Evolutionary conservation across 2,113 vertebrate genomes (phyloP).

Genomic region (Sturnus vulgaris): DNA sequence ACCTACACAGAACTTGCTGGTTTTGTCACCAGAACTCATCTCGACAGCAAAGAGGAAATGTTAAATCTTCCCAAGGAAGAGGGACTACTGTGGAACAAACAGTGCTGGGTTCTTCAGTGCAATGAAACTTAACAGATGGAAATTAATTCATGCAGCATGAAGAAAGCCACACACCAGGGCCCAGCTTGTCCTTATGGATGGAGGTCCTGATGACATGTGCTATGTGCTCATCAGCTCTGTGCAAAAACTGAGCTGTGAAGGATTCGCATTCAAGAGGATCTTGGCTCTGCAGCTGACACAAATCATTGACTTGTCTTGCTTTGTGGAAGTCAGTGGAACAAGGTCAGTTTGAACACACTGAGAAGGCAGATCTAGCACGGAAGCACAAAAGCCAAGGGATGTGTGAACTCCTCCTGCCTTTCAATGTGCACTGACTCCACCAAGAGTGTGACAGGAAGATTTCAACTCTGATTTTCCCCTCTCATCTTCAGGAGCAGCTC

Average conservation of each 20-base stretch:
- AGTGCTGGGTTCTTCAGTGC: not conserved
- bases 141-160: not conserved
- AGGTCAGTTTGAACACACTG: not conserved
- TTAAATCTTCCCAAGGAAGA: not conserved
- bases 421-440: not conserved
- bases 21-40: not conserved
- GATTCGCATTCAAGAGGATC: not conserved
- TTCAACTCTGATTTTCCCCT: not conserved
- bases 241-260: not conserved
- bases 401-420: not conserved
- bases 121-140: not conserved
- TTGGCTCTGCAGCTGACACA: not conserved
- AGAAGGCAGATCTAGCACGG: rapidly evolving
- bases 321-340: not conserved
- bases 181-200: not conserved
- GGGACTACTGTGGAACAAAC: not conserved
- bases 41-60: not conserved
- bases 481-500: not conserved
- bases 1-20: not conserved
- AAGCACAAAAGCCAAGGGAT: not conserved
- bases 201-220: not conserved
- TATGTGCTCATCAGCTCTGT: not conserved
- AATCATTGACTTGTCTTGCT: not conserved
- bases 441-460: not conserved
- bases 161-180: not conserved